phyloP scores from a whole-genome alignment of 2,797 vertebrate genomes.

The Cossypha polioptera region DNA sequence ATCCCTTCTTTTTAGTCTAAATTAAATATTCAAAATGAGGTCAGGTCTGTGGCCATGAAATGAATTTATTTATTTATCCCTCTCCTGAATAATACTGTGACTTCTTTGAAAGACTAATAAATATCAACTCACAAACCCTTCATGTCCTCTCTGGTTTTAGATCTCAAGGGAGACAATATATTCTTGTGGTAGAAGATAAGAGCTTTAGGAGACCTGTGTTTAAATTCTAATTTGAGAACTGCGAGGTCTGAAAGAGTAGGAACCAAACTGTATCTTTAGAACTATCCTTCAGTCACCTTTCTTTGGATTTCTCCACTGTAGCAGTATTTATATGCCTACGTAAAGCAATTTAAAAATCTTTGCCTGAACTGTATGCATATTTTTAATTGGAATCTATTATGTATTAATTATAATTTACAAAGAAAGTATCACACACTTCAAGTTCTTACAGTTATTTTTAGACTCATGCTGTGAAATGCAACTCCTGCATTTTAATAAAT shows the following conservation, averaged over 20 bases:
- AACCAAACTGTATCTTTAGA: background rate
- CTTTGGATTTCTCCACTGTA: background rate
- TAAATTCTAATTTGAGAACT: background rate
- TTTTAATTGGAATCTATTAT: background rate
- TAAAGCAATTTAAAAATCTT: background rate
- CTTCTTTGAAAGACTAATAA: background rate
- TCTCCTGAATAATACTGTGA: background rate
- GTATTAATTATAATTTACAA: conserved; percentile 18
- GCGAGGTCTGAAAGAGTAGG: background rate
- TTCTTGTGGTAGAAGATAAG: background rate
- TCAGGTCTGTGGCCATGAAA: background rate
- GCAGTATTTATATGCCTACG: background rate
- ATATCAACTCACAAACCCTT: background rate
- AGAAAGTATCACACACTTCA: background rate
- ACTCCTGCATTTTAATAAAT: background rate
- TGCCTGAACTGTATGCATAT: background rate
- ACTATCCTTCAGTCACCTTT: background rate
- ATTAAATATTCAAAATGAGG: background rate
- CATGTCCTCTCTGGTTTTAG: background rate
- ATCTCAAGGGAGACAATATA: background rate
- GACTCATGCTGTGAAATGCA: background rate
- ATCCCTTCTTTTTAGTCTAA: background rate
- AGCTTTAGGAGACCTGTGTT: background rate
- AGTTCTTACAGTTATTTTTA: background rate
- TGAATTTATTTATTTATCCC: background rate